These are phyloP conservation scores for Cenopis cana DNA, from an alignment of 2,888 invertebrate species.

Conservation along the genomic window DNA sequence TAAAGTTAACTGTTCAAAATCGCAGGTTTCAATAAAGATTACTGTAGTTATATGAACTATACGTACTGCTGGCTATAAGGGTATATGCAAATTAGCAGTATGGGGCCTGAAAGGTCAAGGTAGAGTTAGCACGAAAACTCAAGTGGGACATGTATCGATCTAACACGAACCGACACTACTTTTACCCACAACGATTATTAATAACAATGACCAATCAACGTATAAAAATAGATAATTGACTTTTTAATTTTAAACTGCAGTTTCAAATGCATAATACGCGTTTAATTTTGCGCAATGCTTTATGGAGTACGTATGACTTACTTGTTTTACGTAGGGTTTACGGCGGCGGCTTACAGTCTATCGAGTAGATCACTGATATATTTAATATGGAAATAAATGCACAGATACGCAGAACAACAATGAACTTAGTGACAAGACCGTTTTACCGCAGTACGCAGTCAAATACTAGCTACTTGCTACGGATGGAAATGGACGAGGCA, in stretches of 20 bases:
- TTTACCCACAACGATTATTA: slow-evolving; percentile 12
- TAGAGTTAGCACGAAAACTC: slow-evolving; percentile 36
- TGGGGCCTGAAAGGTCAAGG: slow-evolving; percentile 41
- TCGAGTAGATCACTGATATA: background rate
- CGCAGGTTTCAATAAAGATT: background rate
- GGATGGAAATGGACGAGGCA: slow-evolving; percentile 29
- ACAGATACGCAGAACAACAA: slow-evolving; percentile 41
- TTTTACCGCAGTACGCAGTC: slow-evolving; percentile 44
- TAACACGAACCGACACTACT: background rate
- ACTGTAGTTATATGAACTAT: slow-evolving; percentile 4
- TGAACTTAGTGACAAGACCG: slow-evolving; percentile 37
- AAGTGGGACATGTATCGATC: slow-evolving; percentile 37
- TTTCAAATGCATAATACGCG: background rate
- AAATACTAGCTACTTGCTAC: slow-evolving; percentile 34
- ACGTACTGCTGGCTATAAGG: slow-evolving; percentile 14
- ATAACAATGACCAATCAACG: background rate
- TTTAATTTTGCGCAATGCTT: background rate
- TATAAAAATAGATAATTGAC: slow-evolving; percentile 11
- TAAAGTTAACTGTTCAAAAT: background rate
- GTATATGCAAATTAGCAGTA: slow-evolving; percentile 39
- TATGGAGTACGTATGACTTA: background rate
- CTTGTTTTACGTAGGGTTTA: slow-evolving; percentile 16
- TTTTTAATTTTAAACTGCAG: background rate
- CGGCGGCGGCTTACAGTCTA: background rate
- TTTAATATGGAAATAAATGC: slow-evolving; percentile 7